Base-by-base conservation (phyloP, 2,113 vertebrate genomes). In the Oxyura jamaicensis region DNA sequence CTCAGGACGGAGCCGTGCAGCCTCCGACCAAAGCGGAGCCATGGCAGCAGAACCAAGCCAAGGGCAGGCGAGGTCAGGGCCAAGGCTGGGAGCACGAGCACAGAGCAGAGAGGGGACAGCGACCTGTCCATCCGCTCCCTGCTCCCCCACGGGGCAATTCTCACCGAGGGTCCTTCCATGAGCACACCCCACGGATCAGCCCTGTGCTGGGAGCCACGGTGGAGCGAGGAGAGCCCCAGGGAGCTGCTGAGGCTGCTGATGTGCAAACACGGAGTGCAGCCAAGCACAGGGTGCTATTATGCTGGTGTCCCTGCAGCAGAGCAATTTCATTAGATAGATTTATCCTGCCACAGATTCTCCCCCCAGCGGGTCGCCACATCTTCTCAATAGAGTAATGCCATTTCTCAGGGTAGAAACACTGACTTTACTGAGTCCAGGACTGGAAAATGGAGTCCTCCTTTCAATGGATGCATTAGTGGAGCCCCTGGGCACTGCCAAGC, bases 121-220 rank as follows among this genome's bases (percentile, higher is more conserved):
- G 41, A 23, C 10, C 14, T 6, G n/a, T 16, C 12, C 6, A 21
- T 72, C 55, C 2, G 1, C 68, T 31, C 5, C 28, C 16, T 0
- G 2, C 11, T 65, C 33, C 80, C 50, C 81, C 36, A 3, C 1
- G 16, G 72, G 46, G 10, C 66, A 55, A 3, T 0, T 67, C 55
- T 46, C 52, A 15, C 79, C 31, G 46, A 63, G 73, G 58, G 13
- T 76, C 48, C 59, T 92, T 62, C 79, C 67, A 11, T 2, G 19
- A 59, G 26, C 48, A n/a, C 52, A 5, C 36, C 0, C 0, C 48
- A 71, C 12, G 48, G 25, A 39, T 3, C 58, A 35, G 46, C 66
- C 71, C 66, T 3, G 58, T 23, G 58, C 86, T 86, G 46, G 58
- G 71, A 71, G 67, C 41, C 76, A 71, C 36, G 2, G 31, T 26